Conservation (phyloP, 2,888 invertebrate genomes). For the Salticus scenicus region DNA sequence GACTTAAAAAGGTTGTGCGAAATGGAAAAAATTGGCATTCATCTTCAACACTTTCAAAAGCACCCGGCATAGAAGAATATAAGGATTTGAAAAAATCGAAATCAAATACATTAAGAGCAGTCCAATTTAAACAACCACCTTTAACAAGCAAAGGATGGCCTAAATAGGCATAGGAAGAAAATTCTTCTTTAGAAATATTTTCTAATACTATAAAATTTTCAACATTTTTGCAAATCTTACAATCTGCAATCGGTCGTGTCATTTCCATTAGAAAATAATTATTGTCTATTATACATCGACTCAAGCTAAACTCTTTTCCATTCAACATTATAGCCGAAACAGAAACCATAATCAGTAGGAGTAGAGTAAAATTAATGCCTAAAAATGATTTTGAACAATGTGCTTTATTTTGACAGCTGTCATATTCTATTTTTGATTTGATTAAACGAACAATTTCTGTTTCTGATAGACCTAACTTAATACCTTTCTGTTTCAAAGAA, state of each 20-base stretch:
- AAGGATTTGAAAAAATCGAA: conserved; percentile 74
- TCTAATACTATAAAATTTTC: conserved; percentile 81
- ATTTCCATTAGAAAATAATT: conserved; percentile 92
- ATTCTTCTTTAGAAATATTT: conserved; percentile 80
- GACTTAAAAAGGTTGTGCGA: conserved; percentile 85
- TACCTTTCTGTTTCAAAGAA: conserved; percentile 26
- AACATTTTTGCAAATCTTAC: conserved; percentile 84
- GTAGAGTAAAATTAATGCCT: conserved; percentile 41
- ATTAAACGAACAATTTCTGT: not conserved
- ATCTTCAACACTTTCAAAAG: conserved; percentile 84
- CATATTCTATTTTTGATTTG: not conserved
- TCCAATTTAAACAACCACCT: conserved; percentile 85
- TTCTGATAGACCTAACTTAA: conserved; percentile 15
- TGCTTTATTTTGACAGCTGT: not conserved
- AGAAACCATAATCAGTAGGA: conserved; percentile 28
- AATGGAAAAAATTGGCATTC: conserved; percentile 92
- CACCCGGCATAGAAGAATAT: conserved; percentile 77
- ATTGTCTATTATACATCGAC: conserved; percentile 86
- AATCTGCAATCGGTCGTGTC: conserved; percentile 87
- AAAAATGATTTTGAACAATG: conserved; percentile 7
- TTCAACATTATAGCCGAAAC: conserved; percentile 38
- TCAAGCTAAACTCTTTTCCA: conserved; percentile 47
- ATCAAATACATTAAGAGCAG: conserved; percentile 79
- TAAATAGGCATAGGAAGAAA: conserved; percentile 85
- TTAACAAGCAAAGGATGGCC: conserved; percentile 87